Conservation (phyloP, 2,888 invertebrate species). For the Corbicula japonica region DNA sequence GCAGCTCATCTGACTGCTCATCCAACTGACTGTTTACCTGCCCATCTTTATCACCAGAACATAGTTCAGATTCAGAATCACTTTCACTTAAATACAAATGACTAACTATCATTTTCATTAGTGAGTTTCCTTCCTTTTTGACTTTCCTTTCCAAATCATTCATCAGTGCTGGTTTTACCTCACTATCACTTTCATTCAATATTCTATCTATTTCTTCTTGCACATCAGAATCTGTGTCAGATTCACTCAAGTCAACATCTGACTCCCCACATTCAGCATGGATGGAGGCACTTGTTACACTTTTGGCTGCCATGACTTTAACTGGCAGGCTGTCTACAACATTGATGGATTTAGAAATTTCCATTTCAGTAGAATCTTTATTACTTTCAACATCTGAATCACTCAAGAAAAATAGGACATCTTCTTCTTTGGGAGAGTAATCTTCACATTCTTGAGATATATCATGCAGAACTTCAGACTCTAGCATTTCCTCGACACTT, state of each 20-base stretch:
- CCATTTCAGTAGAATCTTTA: background rate
- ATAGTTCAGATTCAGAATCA: too few species aligned
- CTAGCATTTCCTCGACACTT: background rate
- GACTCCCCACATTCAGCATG: conserved; percentile 26
- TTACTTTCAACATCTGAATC: conserved; percentile 11
- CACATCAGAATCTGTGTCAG: conserved; percentile 22
- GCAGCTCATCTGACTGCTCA: background rate
- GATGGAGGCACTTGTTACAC: background rate
- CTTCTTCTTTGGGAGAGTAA: background rate
- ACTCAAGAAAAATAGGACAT: conserved; percentile 32
- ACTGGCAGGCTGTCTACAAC: too few species aligned
- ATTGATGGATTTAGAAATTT: background rate
- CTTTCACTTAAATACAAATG: too few species aligned
- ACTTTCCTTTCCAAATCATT: too few species aligned
- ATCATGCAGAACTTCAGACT: conserved; percentile 5
- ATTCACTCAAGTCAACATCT: conserved; percentile 38
- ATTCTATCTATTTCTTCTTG: conserved; percentile 32
- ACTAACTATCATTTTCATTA: too few species aligned
- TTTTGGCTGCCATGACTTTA: background rate
- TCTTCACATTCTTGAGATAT: conserved; percentile 3
- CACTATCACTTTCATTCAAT: conserved; percentile 19
- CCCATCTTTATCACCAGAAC: too few species aligned
- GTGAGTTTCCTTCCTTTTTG: too few species aligned
- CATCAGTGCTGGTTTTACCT: too few species aligned
- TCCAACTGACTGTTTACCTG: too few species aligned